phyloP scores from a whole-genome alignment of 2,113 vertebrate species.

The Xiphophorus couchianus region DNA sequence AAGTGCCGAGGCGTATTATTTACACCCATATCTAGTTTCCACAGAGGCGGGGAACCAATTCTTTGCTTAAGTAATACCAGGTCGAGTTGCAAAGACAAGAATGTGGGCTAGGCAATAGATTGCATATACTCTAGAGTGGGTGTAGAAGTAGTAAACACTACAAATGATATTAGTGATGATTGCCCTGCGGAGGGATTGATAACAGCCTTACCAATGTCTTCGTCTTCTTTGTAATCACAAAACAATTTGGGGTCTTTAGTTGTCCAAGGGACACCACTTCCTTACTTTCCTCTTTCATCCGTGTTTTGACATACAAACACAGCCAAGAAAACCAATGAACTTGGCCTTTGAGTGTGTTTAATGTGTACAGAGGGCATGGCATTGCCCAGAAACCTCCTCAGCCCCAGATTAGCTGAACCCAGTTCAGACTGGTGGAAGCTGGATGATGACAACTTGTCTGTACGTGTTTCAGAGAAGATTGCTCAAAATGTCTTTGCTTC shows the following conservation, averaged over 20 bases:
- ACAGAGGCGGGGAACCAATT: constrained; percentile 57
- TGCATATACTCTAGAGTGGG: constrained; percentile 40
- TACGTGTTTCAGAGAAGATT: constrained; percentile 29
- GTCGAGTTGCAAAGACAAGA: constrained; percentile 71
- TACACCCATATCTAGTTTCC: constrained; percentile 60
- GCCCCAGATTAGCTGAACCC: constrained; percentile 56
- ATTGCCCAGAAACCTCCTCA: constrained; percentile 57
- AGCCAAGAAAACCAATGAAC: constrained; percentile 74
- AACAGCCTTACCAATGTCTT: constrained; percentile 37
- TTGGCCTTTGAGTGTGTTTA: constrained; percentile 59
- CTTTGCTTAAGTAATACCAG: constrained; percentile 64
- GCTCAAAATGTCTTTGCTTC: constrained; percentile 42
- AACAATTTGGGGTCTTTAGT: constrained; percentile 54
- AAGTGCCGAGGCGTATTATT: constrained; percentile 63
- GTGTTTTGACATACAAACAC: constrained; percentile 65
- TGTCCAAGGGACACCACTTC: constrained; percentile 50
- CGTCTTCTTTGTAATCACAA: constrained; percentile 41
- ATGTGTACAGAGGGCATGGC: constrained; percentile 39
- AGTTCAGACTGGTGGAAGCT: constrained; percentile 35
- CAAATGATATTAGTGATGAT: constrained; percentile 68
- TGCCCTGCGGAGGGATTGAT: constrained; percentile 52
- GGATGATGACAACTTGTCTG: constrained; percentile 3
- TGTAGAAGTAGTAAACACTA: constrained; percentile 45
- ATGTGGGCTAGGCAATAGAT: constrained; percentile 52
- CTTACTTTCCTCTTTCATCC: constrained; percentile 72